Evolutionary conservation across 2,797 vertebrate species (phyloP).

Genomic region (Pipistrellus nathusii): DNA sequence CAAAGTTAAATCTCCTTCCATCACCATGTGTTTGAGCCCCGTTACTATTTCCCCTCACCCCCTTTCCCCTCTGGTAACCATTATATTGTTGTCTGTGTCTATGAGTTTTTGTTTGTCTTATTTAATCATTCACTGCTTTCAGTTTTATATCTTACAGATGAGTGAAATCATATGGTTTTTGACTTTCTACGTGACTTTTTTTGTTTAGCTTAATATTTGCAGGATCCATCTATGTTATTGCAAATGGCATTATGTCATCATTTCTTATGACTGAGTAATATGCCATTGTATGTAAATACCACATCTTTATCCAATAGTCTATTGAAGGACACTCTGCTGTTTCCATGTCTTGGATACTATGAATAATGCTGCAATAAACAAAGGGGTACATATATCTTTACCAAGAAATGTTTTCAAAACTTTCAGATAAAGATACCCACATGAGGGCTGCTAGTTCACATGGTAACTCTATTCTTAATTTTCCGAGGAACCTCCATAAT

Average conservation of each 20-base stretch:
- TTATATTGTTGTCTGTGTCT: neutral
- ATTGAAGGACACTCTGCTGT: neutral
- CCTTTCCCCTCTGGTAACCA: no score
- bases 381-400: neutral
- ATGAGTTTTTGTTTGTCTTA: no score
- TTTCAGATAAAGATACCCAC: neutral
- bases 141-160: no score
- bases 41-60: neutral
- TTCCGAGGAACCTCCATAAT: no score
- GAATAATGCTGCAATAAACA: neutral
- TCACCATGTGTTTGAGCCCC: neutral
- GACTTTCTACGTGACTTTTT: no score
- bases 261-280: neutral
- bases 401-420: neutral
- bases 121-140: no score
- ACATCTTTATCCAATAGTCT: neutral
- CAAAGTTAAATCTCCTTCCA: neutral
- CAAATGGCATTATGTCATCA: neutral
- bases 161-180: no score
- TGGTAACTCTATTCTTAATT: neutral
- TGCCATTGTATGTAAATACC: neutral
- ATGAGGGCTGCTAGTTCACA: neutral
- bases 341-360: neutral
- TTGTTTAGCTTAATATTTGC: no score
- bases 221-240: no score